Evolutionary conservation across 2,797 vertebrate species (phyloP).

Genomic region (Tapera naevia): DNA sequence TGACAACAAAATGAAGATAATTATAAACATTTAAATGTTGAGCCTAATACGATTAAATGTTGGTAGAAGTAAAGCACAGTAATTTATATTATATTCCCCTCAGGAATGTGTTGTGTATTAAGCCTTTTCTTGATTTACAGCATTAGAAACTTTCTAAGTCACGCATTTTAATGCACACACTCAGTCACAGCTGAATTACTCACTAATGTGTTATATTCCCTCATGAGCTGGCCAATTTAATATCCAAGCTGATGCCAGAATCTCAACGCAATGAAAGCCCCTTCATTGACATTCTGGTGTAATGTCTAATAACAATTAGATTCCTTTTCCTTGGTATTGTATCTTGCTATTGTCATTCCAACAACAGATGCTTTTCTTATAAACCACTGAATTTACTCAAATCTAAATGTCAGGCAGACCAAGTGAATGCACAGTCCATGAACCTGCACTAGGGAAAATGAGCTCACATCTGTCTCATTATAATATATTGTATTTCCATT

Average conservation of each 20-base stretch:
- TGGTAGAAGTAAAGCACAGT: not conserved
- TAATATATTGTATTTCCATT: constrained; percentile 63
- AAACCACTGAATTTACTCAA: constrained; percentile 72
- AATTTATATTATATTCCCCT: not conserved
- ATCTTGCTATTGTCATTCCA: constrained; percentile 66
- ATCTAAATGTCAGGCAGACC: constrained; percentile 70
- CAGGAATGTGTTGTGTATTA: not conserved
- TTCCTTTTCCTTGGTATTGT: constrained; percentile 51
- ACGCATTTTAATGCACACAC: not conserved
- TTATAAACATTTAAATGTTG: constrained; percentile 30
- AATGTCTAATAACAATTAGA: constrained; percentile 64
- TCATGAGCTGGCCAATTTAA: constrained; percentile 61
- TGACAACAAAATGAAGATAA: not conserved
- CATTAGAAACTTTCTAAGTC: constrained; percentile 48
- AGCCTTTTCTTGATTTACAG: constrained; percentile 65
- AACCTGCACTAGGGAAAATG: constrained; percentile 46
- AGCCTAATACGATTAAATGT: constrained; percentile 13
- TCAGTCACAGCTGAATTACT: constrained; percentile 57
- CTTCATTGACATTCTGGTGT: constrained; percentile 60
- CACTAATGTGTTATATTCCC: constrained; percentile 63
- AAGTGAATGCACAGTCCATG: constrained; percentile 54
- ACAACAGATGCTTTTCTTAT: constrained; percentile 72
- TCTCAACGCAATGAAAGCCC: constrained; percentile 48
- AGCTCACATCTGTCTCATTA: constrained; percentile 69
- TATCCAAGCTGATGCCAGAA: constrained; percentile 52